A percentile compares a stretch with the other conserved stretches of the same genome.
These are phyloP conservation scores for Cheilosia vulpina DNA, from an alignment of 2,888 invertebrate species.

Conservation along the genomic window DNA sequence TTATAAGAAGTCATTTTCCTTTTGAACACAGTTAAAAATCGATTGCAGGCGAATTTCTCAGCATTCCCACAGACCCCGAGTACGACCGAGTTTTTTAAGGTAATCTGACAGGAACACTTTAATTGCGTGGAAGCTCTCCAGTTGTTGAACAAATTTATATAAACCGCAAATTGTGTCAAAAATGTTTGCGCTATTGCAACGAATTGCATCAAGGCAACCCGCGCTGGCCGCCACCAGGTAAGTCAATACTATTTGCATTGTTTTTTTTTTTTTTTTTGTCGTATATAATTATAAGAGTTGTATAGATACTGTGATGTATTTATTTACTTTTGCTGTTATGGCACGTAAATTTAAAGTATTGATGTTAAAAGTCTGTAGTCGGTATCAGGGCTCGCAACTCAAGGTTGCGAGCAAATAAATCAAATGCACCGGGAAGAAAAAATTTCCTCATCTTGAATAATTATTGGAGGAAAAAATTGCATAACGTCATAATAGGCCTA, in stretches of 20 bases:
- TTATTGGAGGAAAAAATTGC: too few relatives aligned
- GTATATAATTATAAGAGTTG: neutral
- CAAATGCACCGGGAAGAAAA: too few relatives aligned
- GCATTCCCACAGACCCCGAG: neutral
- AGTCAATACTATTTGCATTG: slow-evolving; percentile 3
- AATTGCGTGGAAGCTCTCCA: neutral
- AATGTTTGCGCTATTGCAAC: slow-evolving; percentile 54
- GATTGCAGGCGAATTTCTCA: slow-evolving; percentile 19
- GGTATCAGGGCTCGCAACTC: too few relatives aligned
- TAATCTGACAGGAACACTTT: neutral
- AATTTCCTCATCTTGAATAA: too few relatives aligned
- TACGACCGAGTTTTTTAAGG: slow-evolving; percentile 3
- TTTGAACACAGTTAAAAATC: slow-evolving; percentile 43
- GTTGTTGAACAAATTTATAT: neutral
- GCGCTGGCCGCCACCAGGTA: slow-evolving; percentile 37
- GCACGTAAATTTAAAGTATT: too few relatives aligned
- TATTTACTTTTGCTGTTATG: too few relatives aligned
- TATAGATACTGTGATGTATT: too few relatives aligned
- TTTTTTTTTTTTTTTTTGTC: neutral
- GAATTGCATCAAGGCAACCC: slow-evolving; percentile 29
- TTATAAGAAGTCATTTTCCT: slow-evolving; percentile 3
- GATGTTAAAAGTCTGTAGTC: too few relatives aligned
- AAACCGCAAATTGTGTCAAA: slow-evolving; percentile 12
- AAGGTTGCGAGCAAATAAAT: too few relatives aligned
- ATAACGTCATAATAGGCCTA: too few relatives aligned